A percentile compares a stretch with the other conserved stretches of the same genome.
Conservation (phyloP, 2,113 vertebrate species). For the Orientallactaga bullata region DNA sequence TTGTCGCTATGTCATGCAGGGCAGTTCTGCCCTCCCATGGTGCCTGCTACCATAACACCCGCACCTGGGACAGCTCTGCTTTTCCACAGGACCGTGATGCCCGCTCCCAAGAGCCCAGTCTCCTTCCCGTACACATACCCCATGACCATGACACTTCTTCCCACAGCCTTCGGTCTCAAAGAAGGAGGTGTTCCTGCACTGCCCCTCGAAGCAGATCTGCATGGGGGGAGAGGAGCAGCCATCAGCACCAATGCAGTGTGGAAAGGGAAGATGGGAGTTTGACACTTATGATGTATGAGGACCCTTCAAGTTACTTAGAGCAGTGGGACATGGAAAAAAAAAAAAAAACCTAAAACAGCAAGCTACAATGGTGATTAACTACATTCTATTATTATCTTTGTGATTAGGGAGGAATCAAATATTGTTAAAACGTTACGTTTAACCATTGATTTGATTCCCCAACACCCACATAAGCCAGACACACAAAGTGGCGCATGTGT, state of each 20-base stretch:
- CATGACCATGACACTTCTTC: constrained; percentile 93
- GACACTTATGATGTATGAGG: background rate
- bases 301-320: background rate
- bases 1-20: background rate
- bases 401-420: background rate
- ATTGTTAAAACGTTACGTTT: background rate
- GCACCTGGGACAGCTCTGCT: no score
- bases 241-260: background rate
- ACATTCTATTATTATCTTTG: background rate
- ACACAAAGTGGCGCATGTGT: no score
- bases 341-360: background rate
- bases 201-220: constrained; percentile 97
- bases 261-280: background rate
- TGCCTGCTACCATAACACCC: background rate
- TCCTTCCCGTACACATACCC: constrained; percentile 87
- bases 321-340: background rate
- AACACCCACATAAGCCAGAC: no score
- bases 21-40: background rate
- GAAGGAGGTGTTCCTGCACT: constrained; percentile 95
- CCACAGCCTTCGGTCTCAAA: constrained; percentile 92
- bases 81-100: background rate
- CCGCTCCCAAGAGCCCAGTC: background rate
- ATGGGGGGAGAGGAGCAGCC: background rate
- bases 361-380: background rate
- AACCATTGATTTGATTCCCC: background rate